These are phyloP conservation scores for Peromyscus nudipes DNA, from an alignment of 2,797 vertebrate genomes.

Conservation along the genomic window DNA sequence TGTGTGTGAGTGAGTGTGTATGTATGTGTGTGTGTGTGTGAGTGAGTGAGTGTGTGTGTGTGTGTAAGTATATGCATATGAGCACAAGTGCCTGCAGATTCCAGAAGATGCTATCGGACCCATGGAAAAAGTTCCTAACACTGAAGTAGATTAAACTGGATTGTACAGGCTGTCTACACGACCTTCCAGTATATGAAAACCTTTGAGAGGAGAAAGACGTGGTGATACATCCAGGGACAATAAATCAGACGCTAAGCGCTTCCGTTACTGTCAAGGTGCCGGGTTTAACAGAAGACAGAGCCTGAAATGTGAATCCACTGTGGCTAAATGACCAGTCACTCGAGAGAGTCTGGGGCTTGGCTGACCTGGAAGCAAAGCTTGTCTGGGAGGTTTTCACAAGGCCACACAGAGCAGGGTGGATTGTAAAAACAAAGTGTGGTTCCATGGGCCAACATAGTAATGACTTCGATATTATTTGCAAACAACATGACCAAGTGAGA, in stretches of 20 bases:
- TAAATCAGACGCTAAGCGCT: background rate
- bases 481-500: conserved; percentile 6
- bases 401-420: background rate
- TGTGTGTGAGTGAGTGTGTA: no score
- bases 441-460: background rate
- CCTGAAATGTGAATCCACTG: background rate
- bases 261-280: background rate
- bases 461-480: background rate
- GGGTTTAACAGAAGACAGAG: background rate
- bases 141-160: background rate
- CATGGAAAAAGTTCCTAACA: background rate
- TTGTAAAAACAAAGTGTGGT: background rate
- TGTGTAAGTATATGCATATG: background rate
- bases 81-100: background rate
- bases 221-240: background rate
- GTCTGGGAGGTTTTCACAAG: background rate
- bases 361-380: background rate
- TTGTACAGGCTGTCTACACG: background rate
- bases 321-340: background rate
- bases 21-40: no score
- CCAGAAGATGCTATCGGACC: background rate
- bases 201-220: background rate
- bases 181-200: background rate
- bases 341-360: background rate
- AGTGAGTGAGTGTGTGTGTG: no score